Base-by-base conservation (phyloP, 23 tunicate species). In the Corella eumyota region DNA sequence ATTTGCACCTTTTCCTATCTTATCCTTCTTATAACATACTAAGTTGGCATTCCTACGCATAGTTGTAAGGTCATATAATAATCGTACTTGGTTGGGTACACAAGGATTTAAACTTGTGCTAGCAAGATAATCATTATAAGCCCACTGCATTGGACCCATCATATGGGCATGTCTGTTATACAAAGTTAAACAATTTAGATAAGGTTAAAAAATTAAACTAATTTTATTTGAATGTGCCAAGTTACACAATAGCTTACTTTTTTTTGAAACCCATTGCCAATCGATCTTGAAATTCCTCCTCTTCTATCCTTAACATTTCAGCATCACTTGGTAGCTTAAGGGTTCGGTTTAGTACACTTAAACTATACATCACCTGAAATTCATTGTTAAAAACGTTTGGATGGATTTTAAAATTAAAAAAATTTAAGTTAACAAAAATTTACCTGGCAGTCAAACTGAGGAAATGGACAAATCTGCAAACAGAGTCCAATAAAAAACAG, bases 121-220 rank as follows among this genome's bases (percentile, higher is more conserved):
- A 9, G 48, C 48, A 40, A 40, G 48, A 9, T 40, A 11, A 40
- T 40, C 15, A 15, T 40, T 40, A 15, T 40, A 40, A 15, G 11
- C 48, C 48, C 48, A 40, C 48, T 40, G 48, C 13, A 11, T 11
- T 40, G 48, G 48, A 40, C 48, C 48, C 48, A 40, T 40, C 48
- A 40, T 11, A 40, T 40, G 48, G 15, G 48, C 48, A 40, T 40
- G 48, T 40, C 48, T 40, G 48, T 15, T 9, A 9, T 40, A 11
- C n/a, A n/a, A n/a, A n/a, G n/a, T n/a, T n/a, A n/a, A n/a, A n/a
- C n/a, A n/a, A n/a, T n/a, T n/a, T n/a, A n/a, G n/a, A n/a, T n/a
- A n/a, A n/a, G n/a, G n/a, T n/a, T n/a, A n/a, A n/a, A n/a, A n/a
- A n/a, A n/a, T n/a, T n/a, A n/a, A n/a, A n/a, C n/a, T n/a, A n/a